phyloP scores from a whole-genome alignment of 2,888 invertebrate species.

The Himalopsyche kuldschensis region DNA sequence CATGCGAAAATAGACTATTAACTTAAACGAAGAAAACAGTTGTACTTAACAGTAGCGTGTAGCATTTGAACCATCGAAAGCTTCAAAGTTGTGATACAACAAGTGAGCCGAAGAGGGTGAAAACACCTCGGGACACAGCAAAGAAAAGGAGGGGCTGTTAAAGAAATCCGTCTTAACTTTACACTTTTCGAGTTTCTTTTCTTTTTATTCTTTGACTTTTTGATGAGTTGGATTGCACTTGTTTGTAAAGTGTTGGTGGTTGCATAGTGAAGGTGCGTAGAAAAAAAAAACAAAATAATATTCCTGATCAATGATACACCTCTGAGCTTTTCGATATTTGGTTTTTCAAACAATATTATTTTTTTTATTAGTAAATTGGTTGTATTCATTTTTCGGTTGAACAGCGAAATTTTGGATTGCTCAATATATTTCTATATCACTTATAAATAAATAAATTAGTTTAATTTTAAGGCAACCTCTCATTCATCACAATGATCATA shows the following conservation, averaged over 20 bases:
- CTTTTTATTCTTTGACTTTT: slow-evolving; percentile 22
- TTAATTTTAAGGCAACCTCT: too few species aligned
- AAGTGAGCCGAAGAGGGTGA: not conserved
- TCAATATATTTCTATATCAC: too few species aligned
- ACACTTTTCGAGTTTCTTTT: slow-evolving; percentile 28
- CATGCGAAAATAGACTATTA: not conserved
- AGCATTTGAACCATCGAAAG: not conserved
- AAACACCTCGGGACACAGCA: not conserved
- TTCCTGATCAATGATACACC: too few species aligned
- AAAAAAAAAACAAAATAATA: not conserved
- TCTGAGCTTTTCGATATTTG: too few species aligned
- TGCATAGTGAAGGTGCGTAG: slow-evolving; percentile 1
- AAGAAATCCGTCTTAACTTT: slow-evolving; percentile 19
- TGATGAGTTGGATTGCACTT: slow-evolving; percentile 37
- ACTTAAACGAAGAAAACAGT: not conserved
- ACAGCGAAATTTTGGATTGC: too few species aligned
- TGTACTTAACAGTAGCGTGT: not conserved
- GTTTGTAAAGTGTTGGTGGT: slow-evolving; percentile 25
- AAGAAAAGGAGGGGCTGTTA: not conserved
- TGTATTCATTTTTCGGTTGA: too few species aligned
- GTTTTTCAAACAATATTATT: too few species aligned
- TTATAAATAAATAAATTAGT: too few species aligned
- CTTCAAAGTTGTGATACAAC: not conserved
- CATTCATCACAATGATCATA: too few species aligned
- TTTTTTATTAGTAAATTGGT: too few species aligned